These are phyloP conservation scores for Orius laevigatus DNA, from an alignment of 1,140 invertebrate species.

Conservation along the genomic window DNA sequence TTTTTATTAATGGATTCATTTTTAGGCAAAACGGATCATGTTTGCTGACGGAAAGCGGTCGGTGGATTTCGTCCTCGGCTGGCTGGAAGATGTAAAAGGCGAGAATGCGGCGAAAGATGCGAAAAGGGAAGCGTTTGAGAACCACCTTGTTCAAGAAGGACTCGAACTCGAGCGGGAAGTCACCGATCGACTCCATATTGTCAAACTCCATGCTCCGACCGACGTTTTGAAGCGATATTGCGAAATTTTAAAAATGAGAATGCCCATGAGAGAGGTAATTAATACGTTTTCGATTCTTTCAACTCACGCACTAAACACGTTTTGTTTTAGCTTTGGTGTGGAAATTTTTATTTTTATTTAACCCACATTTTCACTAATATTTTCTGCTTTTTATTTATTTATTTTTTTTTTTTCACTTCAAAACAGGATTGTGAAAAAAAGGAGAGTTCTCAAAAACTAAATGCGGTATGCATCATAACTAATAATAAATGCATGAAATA, in stretches of 20 bases:
- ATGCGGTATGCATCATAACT: background rate
- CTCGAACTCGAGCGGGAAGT: slow-evolving; percentile 46
- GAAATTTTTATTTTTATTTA: slow-evolving; percentile 12
- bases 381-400: slow-evolving; percentile 6
- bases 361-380: slow-evolving; percentile 10
- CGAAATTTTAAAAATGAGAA: slow-evolving; percentile 82
- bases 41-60: slow-evolving; percentile 14
- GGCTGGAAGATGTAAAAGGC: slow-evolving; percentile 14
- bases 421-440: no score
- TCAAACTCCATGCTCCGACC: slow-evolving; percentile 74
- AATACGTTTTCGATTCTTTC: no score
- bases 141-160: slow-evolving; percentile 47
- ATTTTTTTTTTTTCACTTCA: background rate
- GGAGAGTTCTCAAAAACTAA: no score
- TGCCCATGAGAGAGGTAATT: slow-evolving; percentile 78
- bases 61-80: slow-evolving; percentile 20
- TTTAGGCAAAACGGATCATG: slow-evolving; percentile 14
- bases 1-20: background rate
- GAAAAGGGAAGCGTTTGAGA: slow-evolving; percentile 38
- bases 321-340: background rate
- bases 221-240: slow-evolving; percentile 75
- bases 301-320: background rate
- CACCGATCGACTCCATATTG: slow-evolving; percentile 38
- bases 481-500: background rate
- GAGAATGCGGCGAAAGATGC: slow-evolving; percentile 28